Evolutionary conservation across 2,797 vertebrate species (phyloP), one percentile per base, ranked within the genome.

Genomic region (Gila robusta): DNA sequence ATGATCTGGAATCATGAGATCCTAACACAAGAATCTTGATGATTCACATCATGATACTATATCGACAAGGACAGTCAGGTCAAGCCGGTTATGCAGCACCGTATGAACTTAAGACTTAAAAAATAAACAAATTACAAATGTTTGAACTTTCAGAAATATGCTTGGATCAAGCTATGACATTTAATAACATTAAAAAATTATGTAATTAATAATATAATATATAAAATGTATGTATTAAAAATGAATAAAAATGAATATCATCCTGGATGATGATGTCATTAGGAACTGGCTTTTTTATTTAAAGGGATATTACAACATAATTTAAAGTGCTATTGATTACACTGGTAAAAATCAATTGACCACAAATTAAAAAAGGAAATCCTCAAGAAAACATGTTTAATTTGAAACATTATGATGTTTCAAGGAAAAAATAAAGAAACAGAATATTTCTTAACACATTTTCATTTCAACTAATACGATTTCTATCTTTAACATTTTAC

Each of bases 21-120:
- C 23, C 54, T 37, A 56, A 52, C 44, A 73, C 6, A 9, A 26
- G 6, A 10, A 52, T 21, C 17, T 35, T 26, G 54, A 59, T 10
- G 23, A 62, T 77, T 23, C 32, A 56, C 49, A 74, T 21, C 32
- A 54, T 12, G 74, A 21, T 3, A 37, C 41, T 78, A 41, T 62
- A 16, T n/a, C n/a, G 14, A 62, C 35, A 78, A 41, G 54, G 76
- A 26, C 54, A 78, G 23, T 78, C 76, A 62, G 76, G 54, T 62
- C 76, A 62, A 37, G 52, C 6, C 11, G 21, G 28, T 16, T 56
- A 77, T 10, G 32, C 19, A 56, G 49, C 5, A 4, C 19, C 12
- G 62, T 11, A n/a, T 39, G 35, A 39, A 28, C 59, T 59, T 56
- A 59, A 56, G 21, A 23, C 7, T 23, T 23, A 10, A 23, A 1